Conservation (phyloP, 2,797 vertebrate species). For the Octomys mimax region DNA sequence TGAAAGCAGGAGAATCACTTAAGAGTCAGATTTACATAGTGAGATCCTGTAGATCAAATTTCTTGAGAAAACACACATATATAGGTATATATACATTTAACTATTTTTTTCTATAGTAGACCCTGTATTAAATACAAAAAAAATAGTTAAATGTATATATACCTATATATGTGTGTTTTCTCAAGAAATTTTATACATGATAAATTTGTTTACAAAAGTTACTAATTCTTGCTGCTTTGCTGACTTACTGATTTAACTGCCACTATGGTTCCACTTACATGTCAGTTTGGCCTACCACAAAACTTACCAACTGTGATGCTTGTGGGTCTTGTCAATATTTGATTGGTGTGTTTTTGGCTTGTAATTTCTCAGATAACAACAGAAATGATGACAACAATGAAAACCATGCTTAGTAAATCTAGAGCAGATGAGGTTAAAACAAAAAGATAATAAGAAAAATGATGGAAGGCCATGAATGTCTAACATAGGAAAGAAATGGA, state of each 20-base stretch:
- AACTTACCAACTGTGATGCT: conserved; percentile 60
- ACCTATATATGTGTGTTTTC: not conserved
- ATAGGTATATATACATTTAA: not conserved
- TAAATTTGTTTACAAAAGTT: not conserved
- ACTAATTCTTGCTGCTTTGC: not conserved
- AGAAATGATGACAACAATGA: no score
- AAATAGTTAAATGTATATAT: not conserved
- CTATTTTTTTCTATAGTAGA: not conserved
- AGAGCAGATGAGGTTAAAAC: no score
- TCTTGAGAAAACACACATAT: conserved; percentile 11
- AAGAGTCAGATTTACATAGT: no score
- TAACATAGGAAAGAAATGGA: no score
- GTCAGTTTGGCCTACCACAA: conserved; percentile 2
- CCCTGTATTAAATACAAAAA: not conserved
- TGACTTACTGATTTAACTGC: conserved; percentile 39
- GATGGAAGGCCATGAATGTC: no score
- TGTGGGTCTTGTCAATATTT: conserved; percentile 68
- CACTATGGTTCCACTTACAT: not conserved
- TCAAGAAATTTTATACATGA: conserved; percentile 1
- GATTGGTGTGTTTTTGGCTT: conserved; percentile 25
- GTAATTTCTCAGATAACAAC: not conserved
- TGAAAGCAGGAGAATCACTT: no score
- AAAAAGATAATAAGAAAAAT: no score
- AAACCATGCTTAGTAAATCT: no score
- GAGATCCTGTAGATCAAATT: not conserved